Conservation (phyloP, 2,113 vertebrate genomes). For the Coryphaenoides rupestris region DNA sequence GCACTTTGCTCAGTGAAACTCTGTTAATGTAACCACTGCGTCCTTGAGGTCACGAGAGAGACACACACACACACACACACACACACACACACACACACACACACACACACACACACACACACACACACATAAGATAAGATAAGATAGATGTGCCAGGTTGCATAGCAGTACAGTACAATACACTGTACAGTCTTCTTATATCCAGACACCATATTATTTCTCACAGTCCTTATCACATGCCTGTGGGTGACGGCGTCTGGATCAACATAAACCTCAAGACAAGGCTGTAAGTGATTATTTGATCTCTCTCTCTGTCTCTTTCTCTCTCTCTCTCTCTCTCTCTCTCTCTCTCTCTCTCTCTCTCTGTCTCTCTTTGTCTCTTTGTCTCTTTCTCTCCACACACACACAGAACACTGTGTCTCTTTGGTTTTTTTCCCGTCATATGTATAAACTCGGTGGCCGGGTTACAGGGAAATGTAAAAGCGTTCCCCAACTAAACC, state of each 20-base stretch:
- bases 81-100: no score
- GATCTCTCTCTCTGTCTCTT: slow-evolving; percentile 2
- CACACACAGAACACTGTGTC: no score
- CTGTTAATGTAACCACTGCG: slow-evolving; percentile 22
- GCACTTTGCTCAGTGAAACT: slow-evolving; percentile 63
- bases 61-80: neutral
- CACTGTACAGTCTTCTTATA: slow-evolving; percentile 17
- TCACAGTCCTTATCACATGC: neutral
- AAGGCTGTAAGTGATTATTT: slow-evolving; percentile 17
- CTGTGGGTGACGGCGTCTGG: neutral
- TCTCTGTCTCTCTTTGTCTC: neutral
- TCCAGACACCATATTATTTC: no score
- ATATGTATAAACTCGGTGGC: neutral
- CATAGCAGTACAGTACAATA: no score
- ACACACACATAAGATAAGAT: no score
- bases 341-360: neutral
- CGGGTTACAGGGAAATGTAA: neutral
- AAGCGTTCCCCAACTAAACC: neutral
- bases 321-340: slow-evolving; percentile 2
- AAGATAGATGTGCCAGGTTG: no score
- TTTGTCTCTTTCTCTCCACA: neutral
- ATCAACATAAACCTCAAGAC: slow-evolving; percentile 13
- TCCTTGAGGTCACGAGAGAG: slow-evolving; percentile 31
- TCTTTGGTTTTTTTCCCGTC: no score
- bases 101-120: no score